Evolutionary conservation across 2,113 vertebrate genomes (phyloP), one percentile per base, ranked within the genome.

Genomic region (Sinocyclocheilus anshuiensis): DNA sequence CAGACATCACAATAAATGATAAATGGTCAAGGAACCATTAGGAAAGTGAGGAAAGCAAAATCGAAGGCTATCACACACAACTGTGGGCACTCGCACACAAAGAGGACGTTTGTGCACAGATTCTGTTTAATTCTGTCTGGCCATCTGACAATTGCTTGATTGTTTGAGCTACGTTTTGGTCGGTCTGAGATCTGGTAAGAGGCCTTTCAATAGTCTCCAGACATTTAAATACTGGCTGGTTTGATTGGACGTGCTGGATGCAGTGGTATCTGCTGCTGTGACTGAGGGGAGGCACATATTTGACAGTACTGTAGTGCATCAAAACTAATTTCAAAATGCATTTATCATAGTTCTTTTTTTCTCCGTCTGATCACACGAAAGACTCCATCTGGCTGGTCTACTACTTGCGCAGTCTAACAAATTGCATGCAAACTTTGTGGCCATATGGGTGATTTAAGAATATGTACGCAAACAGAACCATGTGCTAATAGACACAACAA

Each of bases 81-180:
- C 59, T 39, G 59, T 53, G 45, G 22, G 61, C 69, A 39, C n/a
- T 50, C 12, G 50, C 24, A 84, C 48, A 87, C 82, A 83, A 29
- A 81, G 59, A 81, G 9, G 84, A 67, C 53, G 5, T 85, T 85
- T 85, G 87, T 88, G 71, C 55, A 61, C 6, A 0, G 16, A 72
- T 88, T 87, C 86, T 75, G 81, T 81, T 84, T 84, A 87, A 83
- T 87, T 76, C 77, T 76, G 86, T 85, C 83, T 88, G 76, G 53
- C n/a, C 33, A 15, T 53, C 42, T 67, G 77, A 88, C 87, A 88
- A 85, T 84, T 71, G 83, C 83, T 59, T 22, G 33, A 85, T 85
- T 88, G 87, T 88, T 77, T 77, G 84, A 85, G 83, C 71, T 69
- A 33, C 36, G 69, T 77, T 81, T 18, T 29, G 82, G 87, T 69